Evolutionary conservation across 2,113 vertebrate species (phyloP).

Genomic region (Lophotis ruficrista): DNA sequence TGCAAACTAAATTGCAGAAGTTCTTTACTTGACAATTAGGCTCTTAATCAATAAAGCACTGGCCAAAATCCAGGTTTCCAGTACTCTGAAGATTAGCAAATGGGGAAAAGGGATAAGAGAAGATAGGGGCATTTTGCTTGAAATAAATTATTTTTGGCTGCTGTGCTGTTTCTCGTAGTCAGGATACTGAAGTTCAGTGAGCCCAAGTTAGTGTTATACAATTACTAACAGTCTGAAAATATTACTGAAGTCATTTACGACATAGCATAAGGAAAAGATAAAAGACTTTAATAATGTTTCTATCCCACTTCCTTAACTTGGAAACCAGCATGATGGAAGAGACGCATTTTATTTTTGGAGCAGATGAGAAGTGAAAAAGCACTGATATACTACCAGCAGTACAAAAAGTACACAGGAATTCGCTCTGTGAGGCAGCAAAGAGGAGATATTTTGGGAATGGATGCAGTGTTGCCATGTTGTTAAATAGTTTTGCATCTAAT

Average conservation of each 20-base stretch:
- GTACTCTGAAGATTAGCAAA: neutral
- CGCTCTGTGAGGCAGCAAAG: neutral
- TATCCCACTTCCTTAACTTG: neutral
- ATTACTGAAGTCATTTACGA: neutral
- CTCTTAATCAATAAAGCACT: neutral
- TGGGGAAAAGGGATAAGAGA: neutral
- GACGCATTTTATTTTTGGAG: neutral
- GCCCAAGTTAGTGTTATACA: neutral
- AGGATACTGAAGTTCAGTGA: neutral
- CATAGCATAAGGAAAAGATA: neutral
- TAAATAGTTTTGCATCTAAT: slow-evolving; percentile 4
- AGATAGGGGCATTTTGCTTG: neutral
- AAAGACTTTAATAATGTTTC: neutral
- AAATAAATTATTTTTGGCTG: neutral
- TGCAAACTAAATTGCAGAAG: neutral
- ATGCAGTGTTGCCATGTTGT: neutral
- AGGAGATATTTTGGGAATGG: neutral
- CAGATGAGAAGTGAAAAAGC: neutral
- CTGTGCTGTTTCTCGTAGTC: neutral
- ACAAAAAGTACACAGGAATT: neutral
- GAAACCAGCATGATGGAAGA: neutral
- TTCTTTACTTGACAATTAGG: neutral
- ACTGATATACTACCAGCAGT: neutral
- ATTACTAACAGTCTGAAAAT: neutral
- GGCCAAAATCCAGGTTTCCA: neutral